Conservation (phyloP, 2,888 invertebrate genomes). For the Napeogenes sylphis region DNA sequence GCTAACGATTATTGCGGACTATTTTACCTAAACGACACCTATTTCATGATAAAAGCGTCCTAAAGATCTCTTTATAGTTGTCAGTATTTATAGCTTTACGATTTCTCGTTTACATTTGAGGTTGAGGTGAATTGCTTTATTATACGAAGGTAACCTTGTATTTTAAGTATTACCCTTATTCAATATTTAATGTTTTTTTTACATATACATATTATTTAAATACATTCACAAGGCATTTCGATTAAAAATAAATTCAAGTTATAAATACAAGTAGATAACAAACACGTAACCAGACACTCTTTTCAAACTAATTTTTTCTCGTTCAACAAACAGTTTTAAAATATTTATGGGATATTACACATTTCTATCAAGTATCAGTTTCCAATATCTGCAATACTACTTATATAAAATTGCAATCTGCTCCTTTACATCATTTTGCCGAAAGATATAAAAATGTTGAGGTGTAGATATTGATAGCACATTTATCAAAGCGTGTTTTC, state of each 20-base stretch:
- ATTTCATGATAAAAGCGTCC: constrained; percentile 51
- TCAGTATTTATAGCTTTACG: constrained; percentile 23
- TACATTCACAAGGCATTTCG: too few relatives aligned
- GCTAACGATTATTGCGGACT: constrained; percentile 64
- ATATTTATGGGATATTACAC: background rate
- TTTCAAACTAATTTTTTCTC: too few relatives aligned
- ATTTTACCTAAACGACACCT: constrained; percentile 59
- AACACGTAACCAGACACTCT: too few relatives aligned
- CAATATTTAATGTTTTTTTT: too few relatives aligned
- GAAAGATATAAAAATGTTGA: too few relatives aligned
- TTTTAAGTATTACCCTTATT: too few relatives aligned
- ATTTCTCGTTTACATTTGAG: constrained; percentile 11
- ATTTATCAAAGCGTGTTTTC: too few relatives aligned
- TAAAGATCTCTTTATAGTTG: constrained; percentile 39
- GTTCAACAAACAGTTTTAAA: background rate
- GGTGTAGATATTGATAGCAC: too few relatives aligned
- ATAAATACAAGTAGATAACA: constrained; percentile 2
- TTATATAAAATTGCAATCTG: background rate
- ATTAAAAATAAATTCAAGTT: background rate
- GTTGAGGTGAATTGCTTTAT: background rate
- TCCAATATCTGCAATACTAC: background rate
- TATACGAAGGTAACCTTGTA: background rate
- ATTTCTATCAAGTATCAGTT: background rate
- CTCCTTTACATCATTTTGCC: too few relatives aligned
- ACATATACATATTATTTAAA: too few relatives aligned